Conservation (phyloP, 2,797 vertebrate genomes). For the Falco novaeseelandiae region DNA sequence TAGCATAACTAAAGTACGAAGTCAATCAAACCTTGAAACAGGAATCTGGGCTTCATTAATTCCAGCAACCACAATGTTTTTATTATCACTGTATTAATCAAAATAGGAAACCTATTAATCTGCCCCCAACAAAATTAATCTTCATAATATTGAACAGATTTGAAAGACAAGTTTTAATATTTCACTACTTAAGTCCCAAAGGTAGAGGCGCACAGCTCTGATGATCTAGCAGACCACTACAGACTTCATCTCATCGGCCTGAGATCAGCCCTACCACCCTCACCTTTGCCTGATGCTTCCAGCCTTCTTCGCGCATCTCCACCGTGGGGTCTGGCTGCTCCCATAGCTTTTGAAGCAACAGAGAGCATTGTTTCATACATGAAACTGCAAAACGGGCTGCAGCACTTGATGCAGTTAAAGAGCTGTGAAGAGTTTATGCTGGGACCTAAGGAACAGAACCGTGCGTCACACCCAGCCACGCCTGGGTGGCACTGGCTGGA, state of each 20-base stretch:
- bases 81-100: slow-evolving; percentile 72
- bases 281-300: neutral
- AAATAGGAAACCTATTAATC: slow-evolving; percentile 69
- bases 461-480: neutral
- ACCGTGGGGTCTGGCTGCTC: neutral
- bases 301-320: neutral
- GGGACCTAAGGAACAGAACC: neutral
- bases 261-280: neutral
- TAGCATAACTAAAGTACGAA: slow-evolving; percentile 15
- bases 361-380: neutral
- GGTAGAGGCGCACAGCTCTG: neutral
- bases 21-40: slow-evolving; percentile 61
- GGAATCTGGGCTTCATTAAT: slow-evolving; percentile 63
- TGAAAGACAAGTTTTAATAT: slow-evolving; percentile 55
- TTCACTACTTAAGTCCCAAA: slow-evolving; percentile 6
- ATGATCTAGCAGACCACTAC: neutral
- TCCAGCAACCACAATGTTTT: slow-evolving; percentile 60
- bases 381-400: neutral
- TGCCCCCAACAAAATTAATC: slow-evolving; percentile 67
- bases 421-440: accelerated
- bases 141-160: slow-evolving; percentile 50
- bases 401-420: neutral
- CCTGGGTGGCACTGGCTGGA: neutral
- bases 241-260: neutral
- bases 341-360: neutral